phyloP scores from a whole-genome alignment of 2,888 invertebrate genomes.

The Dorcus parallelipipedus region DNA sequence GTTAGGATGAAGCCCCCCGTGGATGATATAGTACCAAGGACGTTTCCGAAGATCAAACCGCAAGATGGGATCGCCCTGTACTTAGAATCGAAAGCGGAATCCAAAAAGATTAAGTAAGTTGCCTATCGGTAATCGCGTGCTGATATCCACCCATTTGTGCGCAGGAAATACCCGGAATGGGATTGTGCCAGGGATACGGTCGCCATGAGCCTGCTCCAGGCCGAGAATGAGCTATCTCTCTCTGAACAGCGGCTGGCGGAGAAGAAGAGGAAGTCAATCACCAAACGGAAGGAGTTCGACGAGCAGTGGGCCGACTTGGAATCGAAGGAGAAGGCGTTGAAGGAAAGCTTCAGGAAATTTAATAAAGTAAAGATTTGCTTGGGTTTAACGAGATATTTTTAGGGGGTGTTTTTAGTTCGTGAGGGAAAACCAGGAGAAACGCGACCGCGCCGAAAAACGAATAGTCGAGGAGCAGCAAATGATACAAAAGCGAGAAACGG shows the following conservation, averaged over 20 bases:
- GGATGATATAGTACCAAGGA: slow-evolving; percentile 9
- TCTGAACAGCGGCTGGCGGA: neutral
- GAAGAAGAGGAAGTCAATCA: neutral
- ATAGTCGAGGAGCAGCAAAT: slow-evolving; percentile 55
- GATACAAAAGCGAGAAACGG: slow-evolving; percentile 50
- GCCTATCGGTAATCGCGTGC: neutral
- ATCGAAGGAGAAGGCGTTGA: slow-evolving; percentile 5
- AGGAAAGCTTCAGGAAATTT: slow-evolving; percentile 4
- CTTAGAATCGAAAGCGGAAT: slow-evolving; percentile 8
- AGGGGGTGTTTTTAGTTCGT: slow-evolving; percentile 50
- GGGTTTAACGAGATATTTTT: too few species aligned
- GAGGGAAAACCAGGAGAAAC: slow-evolving; percentile 62
- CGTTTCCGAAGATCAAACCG: slow-evolving; percentile 10
- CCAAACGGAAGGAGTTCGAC: neutral
- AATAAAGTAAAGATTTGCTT: neutral
- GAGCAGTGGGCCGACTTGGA: slow-evolving; percentile 7
- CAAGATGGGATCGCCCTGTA: slow-evolving; percentile 5
- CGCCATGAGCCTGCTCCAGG: slow-evolving; percentile 47
- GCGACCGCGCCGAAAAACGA: slow-evolving; percentile 59
- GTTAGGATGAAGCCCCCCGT: neutral
- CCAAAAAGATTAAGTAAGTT: slow-evolving; percentile 7
- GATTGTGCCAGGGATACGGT: slow-evolving; percentile 58
- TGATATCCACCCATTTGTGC: neutral
- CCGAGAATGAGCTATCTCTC: neutral
- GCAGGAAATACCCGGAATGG: slow-evolving; percentile 63